Conservation (phyloP, 2,797 vertebrate species). For the Xiphorhynchus erythropygius region DNA sequence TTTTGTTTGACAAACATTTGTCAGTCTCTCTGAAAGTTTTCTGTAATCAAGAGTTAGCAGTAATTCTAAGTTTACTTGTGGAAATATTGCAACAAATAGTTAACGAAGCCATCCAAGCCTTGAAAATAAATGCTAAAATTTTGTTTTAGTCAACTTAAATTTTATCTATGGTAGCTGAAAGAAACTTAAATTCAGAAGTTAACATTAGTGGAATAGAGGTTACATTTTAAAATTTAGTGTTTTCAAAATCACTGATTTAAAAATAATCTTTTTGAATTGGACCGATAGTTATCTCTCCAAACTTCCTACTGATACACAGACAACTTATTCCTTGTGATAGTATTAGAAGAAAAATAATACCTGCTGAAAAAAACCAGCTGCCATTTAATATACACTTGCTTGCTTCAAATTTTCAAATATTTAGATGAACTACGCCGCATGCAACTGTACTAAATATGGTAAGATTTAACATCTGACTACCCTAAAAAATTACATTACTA, state of each 20-base stretch:
- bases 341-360: background rate
- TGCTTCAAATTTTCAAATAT: background rate
- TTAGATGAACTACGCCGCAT: background rate
- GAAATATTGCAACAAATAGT: background rate
- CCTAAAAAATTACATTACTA: background rate
- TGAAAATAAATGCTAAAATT: background rate
- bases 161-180: background rate
- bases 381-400: background rate
- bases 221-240: background rate
- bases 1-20: background rate
- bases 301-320: slow-evolving; percentile 5
- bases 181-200: background rate
- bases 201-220: background rate
- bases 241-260: slow-evolving; percentile 36
- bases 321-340: background rate
- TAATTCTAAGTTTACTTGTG: background rate
- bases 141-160: background rate
- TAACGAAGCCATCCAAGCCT: background rate
- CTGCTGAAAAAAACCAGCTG: slow-evolving; percentile 29
- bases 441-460: background rate
- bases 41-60: background rate
- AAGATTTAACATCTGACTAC: background rate
- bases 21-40: background rate
- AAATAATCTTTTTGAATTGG: slow-evolving; percentile 14
- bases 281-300: background rate